Conservation (phyloP, 2,888 invertebrate genomes). For the Coenonympha arcania region DNA sequence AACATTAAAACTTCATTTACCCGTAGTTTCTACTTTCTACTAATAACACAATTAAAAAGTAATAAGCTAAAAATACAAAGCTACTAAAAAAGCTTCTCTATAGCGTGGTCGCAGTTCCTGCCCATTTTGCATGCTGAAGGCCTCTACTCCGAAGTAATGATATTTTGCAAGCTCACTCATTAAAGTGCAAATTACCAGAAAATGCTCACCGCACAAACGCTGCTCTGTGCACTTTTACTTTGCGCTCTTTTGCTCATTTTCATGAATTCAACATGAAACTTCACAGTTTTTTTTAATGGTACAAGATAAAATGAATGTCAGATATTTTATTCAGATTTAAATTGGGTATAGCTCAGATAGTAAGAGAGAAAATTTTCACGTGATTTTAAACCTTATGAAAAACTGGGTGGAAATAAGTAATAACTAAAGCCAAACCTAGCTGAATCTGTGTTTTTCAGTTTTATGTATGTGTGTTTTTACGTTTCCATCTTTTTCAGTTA, state of each 20-base stretch:
- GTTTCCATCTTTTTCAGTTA: too few relatives aligned
- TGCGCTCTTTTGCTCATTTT: neutral
- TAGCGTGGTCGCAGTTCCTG: conserved; percentile 7
- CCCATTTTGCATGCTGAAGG: conserved; percentile 12
- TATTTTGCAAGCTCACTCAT: conserved; percentile 5
- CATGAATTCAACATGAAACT: conserved; percentile 2
- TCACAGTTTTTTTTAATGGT: too few relatives aligned
- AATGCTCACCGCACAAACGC: conserved; percentile 7
- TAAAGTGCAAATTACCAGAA: conserved; percentile 11
- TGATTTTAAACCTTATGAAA: too few relatives aligned
- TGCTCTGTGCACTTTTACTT: conserved; percentile 1
- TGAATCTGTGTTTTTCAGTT: too few relatives aligned
- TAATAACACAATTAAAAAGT: neutral
- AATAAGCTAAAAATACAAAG: neutral
- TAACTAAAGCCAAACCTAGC: too few relatives aligned
- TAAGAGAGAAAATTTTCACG: too few relatives aligned
- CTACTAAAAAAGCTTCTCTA: neutral
- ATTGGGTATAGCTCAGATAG: too few relatives aligned
- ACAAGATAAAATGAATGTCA: neutral
- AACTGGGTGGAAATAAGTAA: too few relatives aligned
- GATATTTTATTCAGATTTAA: neutral
- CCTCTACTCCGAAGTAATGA: conserved; percentile 5
- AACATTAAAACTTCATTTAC: too few relatives aligned
- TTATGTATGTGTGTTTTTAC: too few relatives aligned
- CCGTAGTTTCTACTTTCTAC: too few relatives aligned